These are phyloP conservation scores for Opisthocomus hoazin DNA, from an alignment of 2,113 vertebrate species.

Conservation along the genomic window DNA sequence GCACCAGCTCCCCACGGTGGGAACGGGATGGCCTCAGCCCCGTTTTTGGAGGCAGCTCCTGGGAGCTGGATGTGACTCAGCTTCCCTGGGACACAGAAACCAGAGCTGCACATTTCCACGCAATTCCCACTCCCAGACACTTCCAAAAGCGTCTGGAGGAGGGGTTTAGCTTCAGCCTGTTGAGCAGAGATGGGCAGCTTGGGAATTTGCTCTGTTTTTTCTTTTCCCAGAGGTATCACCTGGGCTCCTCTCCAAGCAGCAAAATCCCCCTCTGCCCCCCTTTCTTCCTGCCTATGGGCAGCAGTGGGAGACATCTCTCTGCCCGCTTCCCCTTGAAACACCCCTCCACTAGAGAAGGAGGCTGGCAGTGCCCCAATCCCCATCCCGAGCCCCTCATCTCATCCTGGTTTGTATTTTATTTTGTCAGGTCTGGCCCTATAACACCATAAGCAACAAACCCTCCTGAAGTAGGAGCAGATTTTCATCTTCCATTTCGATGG, in stretches of 20 bases:
- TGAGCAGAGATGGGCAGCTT: not conserved
- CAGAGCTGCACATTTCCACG: not conserved
- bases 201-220: not conserved
- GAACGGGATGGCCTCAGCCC: accelerated
- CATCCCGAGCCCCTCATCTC: not conserved
- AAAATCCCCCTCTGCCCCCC: not conserved
- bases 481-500: not conserved
- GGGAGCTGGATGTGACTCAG: constrained; percentile 40
- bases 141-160: constrained; percentile 6
- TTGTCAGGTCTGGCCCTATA: not conserved
- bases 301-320: not conserved
- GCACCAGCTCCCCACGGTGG: accelerated
- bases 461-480: not conserved
- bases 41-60: not conserved
- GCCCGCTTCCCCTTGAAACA: not conserved
- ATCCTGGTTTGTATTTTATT: not conserved
- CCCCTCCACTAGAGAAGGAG: not conserved
- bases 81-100: constrained; percentile 39
- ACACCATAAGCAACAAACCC: not conserved
- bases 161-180: not conserved
- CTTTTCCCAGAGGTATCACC: not conserved
- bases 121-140: constrained; percentile 9
- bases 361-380: not conserved
- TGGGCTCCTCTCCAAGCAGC: not conserved
- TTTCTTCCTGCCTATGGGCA: not conserved